A percentile compares a stretch with the other conserved stretches of the same genome.
These are phyloP conservation scores for Podabrus alpinus DNA, from an alignment of 2,888 invertebrate genomes.

Conservation along the genomic window DNA sequence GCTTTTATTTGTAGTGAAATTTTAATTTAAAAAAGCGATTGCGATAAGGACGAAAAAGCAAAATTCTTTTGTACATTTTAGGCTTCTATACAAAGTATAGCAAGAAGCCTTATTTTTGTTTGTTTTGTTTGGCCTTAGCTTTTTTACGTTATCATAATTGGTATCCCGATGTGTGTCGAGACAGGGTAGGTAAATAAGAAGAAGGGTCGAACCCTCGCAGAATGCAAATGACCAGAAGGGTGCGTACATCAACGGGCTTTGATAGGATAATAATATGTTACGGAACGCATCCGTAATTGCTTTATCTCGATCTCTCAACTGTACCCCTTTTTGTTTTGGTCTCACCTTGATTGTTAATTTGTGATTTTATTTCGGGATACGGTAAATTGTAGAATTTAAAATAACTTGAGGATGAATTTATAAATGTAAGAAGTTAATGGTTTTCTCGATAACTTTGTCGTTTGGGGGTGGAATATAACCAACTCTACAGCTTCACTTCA, in stretches of 20 bases:
- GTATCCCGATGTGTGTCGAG: conserved; percentile 24
- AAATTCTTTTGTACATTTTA: neutral
- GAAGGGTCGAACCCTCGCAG: conserved; percentile 32
- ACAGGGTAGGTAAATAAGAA: conserved; percentile 24
- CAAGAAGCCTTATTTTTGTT: too few relatives aligned
- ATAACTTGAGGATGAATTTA: neutral
- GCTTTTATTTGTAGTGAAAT: neutral
- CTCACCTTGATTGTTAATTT: conserved; percentile 18
- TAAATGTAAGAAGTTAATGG: neutral
- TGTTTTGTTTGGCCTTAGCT: neutral
- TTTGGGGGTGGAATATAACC: conserved; percentile 18
- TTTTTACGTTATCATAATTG: conserved; percentile 23
- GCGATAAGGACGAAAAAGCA: neutral
- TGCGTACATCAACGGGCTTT: conserved; percentile 45
- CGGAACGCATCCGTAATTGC: conserved; percentile 47
- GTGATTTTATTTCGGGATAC: neutral
- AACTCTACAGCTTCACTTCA: conserved; percentile 20
- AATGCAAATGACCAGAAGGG: conserved; percentile 47
- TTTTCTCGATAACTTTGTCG: conserved; percentile 9
- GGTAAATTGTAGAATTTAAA: neutral
- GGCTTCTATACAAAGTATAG: too few relatives aligned
- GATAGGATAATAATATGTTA: conserved; percentile 52
- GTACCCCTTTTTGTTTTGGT: conserved; percentile 32
- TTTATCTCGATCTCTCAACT: conserved; percentile 44
- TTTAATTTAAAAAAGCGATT: neutral